Conservation (phyloP, 2,888 invertebrate genomes). For the Epistrophe grossulariae region DNA sequence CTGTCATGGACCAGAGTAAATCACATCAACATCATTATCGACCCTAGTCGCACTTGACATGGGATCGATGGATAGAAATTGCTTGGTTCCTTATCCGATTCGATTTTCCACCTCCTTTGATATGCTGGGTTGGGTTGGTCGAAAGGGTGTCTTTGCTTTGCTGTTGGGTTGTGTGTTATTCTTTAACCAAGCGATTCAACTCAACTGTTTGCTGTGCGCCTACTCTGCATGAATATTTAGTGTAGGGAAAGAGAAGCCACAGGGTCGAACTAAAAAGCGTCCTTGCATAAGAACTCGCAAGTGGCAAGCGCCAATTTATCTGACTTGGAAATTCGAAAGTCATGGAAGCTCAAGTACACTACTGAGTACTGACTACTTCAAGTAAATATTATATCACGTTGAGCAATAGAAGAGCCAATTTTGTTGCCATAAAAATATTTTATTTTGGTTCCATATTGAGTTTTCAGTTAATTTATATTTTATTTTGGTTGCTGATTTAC, state of each 20-base stretch:
- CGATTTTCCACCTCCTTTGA: conserved; percentile 16
- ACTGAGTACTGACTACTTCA: neutral
- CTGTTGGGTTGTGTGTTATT: conserved; percentile 10
- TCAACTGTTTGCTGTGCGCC: conserved; percentile 32
- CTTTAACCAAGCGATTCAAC: neutral
- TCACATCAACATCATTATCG: conserved; percentile 9
- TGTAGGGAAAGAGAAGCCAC: neutral
- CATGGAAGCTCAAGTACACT: neutral
- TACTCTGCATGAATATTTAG: conserved; percentile 45
- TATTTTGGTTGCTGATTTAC: neutral
- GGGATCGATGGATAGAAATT: conserved; percentile 15
- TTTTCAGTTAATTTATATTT: neutral
- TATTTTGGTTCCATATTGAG: neutral
- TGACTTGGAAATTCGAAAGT: conserved; percentile 19
- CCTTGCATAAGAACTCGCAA: conserved; percentile 57
- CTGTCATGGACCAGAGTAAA: conserved; percentile 15
- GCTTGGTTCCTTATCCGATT: conserved; percentile 22
- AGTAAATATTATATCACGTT: neutral
- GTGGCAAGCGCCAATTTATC: conserved; percentile 34
- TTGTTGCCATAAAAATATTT: neutral
- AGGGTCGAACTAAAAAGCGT: conserved; percentile 40
- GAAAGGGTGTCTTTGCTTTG: conserved; percentile 7
- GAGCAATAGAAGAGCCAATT: neutral
- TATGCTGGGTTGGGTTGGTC: neutral
- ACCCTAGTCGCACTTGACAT: neutral